These are phyloP conservation scores for Drosophila neonasuta DNA, from an alignment of 2,888 invertebrate species.

Conservation along the genomic window DNA sequence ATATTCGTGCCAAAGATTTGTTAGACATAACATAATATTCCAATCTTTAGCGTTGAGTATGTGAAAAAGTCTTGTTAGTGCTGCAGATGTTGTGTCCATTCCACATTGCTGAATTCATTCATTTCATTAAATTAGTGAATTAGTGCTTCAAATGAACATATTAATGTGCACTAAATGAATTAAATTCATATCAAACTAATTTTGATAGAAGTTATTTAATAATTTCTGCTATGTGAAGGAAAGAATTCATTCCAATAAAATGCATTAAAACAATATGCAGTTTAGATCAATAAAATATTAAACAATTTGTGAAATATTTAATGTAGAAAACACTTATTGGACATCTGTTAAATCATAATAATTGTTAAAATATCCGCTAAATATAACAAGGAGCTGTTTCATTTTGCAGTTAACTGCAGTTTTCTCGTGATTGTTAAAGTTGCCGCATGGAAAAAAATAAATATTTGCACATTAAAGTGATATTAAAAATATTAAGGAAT, in stretches of 20 bases:
- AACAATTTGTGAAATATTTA: not conserved
- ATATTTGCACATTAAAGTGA: no score
- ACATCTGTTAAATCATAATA: not conserved
- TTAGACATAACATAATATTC: not conserved
- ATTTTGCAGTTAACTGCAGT: no score
- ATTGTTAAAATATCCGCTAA: not conserved
- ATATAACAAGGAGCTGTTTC: not conserved
- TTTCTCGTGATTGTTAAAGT: no score
- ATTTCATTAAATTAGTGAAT: not conserved
- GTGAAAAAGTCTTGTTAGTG: slow-evolving; percentile 25
- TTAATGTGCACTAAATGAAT: not conserved
- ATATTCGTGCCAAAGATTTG: not conserved
- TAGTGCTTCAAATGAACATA: not conserved
- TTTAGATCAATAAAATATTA: not conserved
- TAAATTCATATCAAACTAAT: no score
- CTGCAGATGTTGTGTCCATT: slow-evolving; percentile 19
- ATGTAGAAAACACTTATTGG: not conserved
- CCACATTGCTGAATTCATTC: not conserved
- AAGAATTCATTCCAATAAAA: not conserved
- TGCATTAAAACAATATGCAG: not conserved
- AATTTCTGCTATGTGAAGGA: not conserved
- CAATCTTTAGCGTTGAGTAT: slow-evolving; percentile 22
- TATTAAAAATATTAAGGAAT: no score
- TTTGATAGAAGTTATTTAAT: slow-evolving; percentile 2
- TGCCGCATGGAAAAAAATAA: no score